Evolutionary conservation across 2,113 vertebrate species (phyloP).

Genomic region (Aegotheles bennettii): DNA sequence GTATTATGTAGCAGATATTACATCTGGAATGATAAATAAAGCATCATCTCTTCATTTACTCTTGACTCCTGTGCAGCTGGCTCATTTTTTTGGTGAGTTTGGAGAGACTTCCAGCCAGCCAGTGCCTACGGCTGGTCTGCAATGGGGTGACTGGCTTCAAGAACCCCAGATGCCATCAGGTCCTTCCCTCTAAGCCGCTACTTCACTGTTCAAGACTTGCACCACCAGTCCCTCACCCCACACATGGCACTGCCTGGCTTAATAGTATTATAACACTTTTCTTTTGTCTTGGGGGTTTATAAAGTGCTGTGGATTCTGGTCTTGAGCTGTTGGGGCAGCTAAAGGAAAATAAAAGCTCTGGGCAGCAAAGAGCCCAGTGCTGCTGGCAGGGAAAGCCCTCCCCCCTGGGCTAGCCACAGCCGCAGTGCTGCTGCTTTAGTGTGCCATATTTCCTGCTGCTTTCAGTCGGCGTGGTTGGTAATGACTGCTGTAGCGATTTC

Average conservation of each 20-base stretch:
- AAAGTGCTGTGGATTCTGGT: no score
- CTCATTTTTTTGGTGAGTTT: background rate
- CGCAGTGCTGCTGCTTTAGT: background rate
- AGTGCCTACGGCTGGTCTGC: background rate
- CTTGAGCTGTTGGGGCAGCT: no score
- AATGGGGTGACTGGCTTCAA: background rate
- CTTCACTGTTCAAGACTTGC: background rate
- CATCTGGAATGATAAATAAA: background rate
- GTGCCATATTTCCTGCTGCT: rapidly evolving
- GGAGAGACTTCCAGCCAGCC: background rate
- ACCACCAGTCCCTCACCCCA: rapidly evolving
- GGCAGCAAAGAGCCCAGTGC: no score
- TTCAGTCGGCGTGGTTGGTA: rapidly evolving
- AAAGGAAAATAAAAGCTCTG: no score
- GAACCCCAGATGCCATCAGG: background rate
- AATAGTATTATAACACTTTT: background rate
- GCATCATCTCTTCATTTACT: background rate
- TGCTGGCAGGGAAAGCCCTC: no score
- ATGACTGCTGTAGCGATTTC: background rate
- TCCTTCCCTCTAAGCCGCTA: background rate
- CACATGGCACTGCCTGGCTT: background rate
- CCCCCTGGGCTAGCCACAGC: no score
- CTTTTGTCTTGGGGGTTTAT: no score
- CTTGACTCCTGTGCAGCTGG: background rate
- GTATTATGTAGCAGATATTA: rapidly evolving